These are phyloP conservation scores for Parnassius smintheus DNA, from an alignment of 2,888 invertebrate genomes.

Conservation along the genomic window DNA sequence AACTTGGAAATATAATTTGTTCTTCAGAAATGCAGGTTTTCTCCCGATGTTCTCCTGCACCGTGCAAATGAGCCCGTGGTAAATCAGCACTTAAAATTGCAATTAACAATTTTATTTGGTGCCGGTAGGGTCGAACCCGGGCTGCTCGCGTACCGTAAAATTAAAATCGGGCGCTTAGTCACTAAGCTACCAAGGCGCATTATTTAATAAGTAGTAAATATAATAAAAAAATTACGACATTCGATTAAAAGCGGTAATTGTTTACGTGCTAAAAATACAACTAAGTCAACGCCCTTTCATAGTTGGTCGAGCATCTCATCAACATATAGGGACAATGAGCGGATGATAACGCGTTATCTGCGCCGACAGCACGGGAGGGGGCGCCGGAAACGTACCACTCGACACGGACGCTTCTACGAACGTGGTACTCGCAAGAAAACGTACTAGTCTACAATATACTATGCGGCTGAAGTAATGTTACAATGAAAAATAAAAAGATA, in stretches of 20 bases:
- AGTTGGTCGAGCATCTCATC: slow-evolving; percentile 61
- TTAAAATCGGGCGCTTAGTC: too few species aligned
- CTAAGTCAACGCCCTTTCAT: slow-evolving; percentile 57
- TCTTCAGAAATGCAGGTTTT: too few species aligned
- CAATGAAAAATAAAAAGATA: too few species aligned
- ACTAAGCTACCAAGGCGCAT: too few species aligned
- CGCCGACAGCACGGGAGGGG: slow-evolving; percentile 42
- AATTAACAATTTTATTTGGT: too few species aligned
- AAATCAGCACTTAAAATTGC: too few species aligned
- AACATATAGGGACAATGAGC: slow-evolving; percentile 73
- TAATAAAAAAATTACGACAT: not conserved
- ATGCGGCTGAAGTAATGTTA: not conserved
- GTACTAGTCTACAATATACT: not conserved
- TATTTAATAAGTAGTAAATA: not conserved
- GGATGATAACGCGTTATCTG: slow-evolving; percentile 77
- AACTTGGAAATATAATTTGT: too few species aligned
- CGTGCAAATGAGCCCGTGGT: too few species aligned
- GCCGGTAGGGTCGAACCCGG: too few species aligned
- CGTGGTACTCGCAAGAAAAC: slow-evolving; percentile 30
- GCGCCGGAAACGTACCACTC: slow-evolving; percentile 62
- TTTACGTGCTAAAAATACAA: slow-evolving; percentile 49
- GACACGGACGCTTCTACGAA: slow-evolving; percentile 61
- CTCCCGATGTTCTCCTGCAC: too few species aligned
- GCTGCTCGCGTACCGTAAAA: too few species aligned
- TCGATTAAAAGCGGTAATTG: not conserved